phyloP scores from a whole-genome alignment of 2,888 invertebrate genomes.

The Dusona sp. region DNA sequence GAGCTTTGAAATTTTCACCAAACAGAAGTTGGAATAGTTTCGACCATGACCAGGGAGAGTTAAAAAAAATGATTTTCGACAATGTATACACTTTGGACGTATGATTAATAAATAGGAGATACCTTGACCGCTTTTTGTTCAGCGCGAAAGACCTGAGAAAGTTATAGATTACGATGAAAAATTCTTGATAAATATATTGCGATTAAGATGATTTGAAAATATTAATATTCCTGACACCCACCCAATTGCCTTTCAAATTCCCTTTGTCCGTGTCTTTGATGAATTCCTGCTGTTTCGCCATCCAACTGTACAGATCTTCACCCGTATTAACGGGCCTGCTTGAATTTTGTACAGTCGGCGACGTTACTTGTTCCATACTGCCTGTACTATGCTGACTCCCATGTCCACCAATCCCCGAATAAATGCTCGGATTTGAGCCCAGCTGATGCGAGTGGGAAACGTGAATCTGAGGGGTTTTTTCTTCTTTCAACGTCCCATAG shows the following conservation, averaged over 20 bases:
- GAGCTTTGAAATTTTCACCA: not conserved
- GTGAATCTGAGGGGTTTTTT: conserved; percentile 85
- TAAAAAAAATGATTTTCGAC: conserved; percentile 11
- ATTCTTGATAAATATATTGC: not conserved
- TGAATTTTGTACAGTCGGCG: conserved; percentile 86
- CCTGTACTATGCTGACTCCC: conserved; percentile 84
- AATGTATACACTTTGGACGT: conserved; percentile 31
- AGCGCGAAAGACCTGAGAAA: conserved; percentile 82
- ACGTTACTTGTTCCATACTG: conserved; percentile 83
- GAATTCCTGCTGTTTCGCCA: conserved; percentile 94
- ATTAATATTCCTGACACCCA: conserved; percentile 68
- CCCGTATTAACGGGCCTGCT: conserved; percentile 87
- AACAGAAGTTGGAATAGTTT: not conserved
- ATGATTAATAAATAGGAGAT: conserved; percentile 67
- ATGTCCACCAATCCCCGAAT: conserved; percentile 83
- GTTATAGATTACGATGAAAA: conserved; percentile 42
- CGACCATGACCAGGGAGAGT: not conserved
- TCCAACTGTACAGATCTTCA: conserved; percentile 98
- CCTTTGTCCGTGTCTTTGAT: conserved; percentile 84
- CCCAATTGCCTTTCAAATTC: conserved; percentile 84
- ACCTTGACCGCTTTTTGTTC: conserved; percentile 83
- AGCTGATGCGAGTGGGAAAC: conserved; percentile 84
- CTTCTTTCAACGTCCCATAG: conserved; percentile 91
- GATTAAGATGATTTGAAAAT: not conserved
- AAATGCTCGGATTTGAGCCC: conserved; percentile 89